Percentiles rank a stretch among this genome's conserved stretches.
Evolutionary conservation across 2,797 vertebrate species (phyloP).

Genomic region (Darevskia nairensis): DNA sequence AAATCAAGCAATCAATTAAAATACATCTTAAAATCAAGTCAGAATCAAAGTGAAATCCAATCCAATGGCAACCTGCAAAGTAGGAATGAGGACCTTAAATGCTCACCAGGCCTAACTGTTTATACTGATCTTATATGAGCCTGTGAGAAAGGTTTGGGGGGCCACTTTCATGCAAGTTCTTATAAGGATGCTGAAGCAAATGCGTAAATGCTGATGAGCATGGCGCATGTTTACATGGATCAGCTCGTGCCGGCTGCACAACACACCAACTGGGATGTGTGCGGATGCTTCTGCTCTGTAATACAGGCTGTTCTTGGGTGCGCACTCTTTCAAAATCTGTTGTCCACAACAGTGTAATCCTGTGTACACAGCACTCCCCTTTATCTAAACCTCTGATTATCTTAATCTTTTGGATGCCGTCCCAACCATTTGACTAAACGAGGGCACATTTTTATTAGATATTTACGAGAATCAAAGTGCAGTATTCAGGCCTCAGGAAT

Average conservation of each 20-base stretch:
- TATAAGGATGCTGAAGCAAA: background rate
- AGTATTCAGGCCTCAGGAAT: constrained; percentile 23
- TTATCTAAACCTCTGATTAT: constrained; percentile 41
- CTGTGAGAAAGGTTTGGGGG: too few species aligned
- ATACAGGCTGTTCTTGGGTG: constrained; percentile 12
- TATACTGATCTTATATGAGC: too few species aligned
- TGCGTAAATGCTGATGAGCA: background rate
- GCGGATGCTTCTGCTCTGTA: background rate
- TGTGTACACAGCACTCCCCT: constrained; percentile 25
- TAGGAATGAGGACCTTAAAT: too few species aligned
- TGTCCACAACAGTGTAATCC: constrained; percentile 9
- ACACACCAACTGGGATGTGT: background rate
- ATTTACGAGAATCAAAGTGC: constrained; percentile 14
- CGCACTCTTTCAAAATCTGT: background rate
- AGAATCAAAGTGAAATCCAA: too few species aligned
- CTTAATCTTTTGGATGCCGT: constrained; percentile 48
- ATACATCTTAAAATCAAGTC: too few species aligned
- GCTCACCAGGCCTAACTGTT: too few species aligned
- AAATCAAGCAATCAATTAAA: too few species aligned
- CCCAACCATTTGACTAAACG: constrained; percentile 39
- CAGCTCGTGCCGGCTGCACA: background rate
- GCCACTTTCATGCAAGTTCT: too few species aligned
- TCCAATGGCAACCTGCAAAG: too few species aligned
- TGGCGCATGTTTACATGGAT: background rate
- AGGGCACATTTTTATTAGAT: constrained; percentile 41